Evolutionary conservation across 2,888 invertebrate genomes (phyloP), one percentile per base, ranked within the genome.

Genomic region (Hesperia comma): DNA sequence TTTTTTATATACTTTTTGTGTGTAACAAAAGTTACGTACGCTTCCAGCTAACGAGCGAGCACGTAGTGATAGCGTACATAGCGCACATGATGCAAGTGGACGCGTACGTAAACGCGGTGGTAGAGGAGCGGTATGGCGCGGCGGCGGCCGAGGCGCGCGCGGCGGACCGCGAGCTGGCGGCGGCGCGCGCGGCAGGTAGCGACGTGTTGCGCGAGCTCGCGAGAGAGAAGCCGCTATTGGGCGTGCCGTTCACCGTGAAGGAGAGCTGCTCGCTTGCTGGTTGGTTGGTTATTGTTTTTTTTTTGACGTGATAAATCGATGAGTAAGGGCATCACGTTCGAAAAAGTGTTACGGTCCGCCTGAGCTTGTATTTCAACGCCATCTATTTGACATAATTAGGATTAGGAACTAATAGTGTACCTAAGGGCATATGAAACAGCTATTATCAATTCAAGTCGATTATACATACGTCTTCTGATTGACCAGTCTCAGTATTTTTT

Each of bases 201-300:
- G 87, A 84, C 0, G 74, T 79, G 2, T 76, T 92, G 5, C 87
- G 90, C 0, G 83, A 88, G 53, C 78, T 94, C 56, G 81, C 90
- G 0, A 80, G 79, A 2, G 87, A 93, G 17, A 93, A 94, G 71
- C 97, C 97, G 0, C 86, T 98, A 62, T 88, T 97, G 0, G 98
- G 98, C 0, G 94, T 98, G 17, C 98, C 98, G 0, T 93, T 97
- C 54, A 96, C 97, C 2, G 95, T 96, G 0, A 98, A 98, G 81
- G 97, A 97, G 83, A 95, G 96, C 74, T 96, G 97, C 75, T 94
- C 94, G 0, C 88, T 97, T 0, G 94, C 94, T 88, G 97, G 97
- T 96, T 17, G 81, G 84, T 74, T 37, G 10, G 8, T 37, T 37
- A 12, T 2, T 12, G 37, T 10, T 37, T 2, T 26, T 26, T 26